These are phyloP conservation scores for Drosophila grimshawi DNA, from an alignment of 1,140 invertebrate genomes.

Conservation along the genomic window DNA sequence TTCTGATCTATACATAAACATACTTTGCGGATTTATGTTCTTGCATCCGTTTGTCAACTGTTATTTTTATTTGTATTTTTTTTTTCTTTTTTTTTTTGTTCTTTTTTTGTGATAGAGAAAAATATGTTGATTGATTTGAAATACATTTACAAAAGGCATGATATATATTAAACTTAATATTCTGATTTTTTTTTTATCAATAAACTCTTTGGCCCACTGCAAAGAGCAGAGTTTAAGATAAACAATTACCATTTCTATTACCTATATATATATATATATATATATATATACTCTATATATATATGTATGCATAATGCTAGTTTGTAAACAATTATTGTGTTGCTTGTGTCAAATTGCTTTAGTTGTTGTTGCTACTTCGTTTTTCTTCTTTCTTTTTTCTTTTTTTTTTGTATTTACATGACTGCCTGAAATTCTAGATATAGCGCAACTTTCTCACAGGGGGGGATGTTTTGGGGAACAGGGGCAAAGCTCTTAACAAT, in stretches of 20 bases:
- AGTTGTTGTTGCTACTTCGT: slow-evolving; percentile 19
- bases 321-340: slow-evolving; percentile 41
- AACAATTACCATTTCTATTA: neutral
- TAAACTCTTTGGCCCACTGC: slow-evolving; percentile 3
- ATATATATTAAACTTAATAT: slow-evolving; percentile 14
- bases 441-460: neutral
- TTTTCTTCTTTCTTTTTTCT: slow-evolving; percentile 14
- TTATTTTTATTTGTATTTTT: neutral
- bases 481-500: slow-evolving; percentile 53
- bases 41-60: neutral
- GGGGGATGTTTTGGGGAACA: neutral
- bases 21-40: neutral
- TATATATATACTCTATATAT: slow-evolving; percentile 11
- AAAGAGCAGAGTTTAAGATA: slow-evolving; percentile 1
- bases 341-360: slow-evolving; percentile 46
- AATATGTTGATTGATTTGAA: slow-evolving; percentile 12
- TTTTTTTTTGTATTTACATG: slow-evolving; percentile 39
- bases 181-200: neutral
- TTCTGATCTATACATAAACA: slow-evolving; percentile 28
- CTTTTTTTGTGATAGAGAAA: neutral
- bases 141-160: slow-evolving; percentile 32
- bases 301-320: slow-evolving; percentile 23
- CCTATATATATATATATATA: slow-evolving; percentile 17
- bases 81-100: neutral
- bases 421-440: slow-evolving; percentile 18